Conservation (phyloP, 2,888 invertebrate species). For the Catocala fraxini region DNA sequence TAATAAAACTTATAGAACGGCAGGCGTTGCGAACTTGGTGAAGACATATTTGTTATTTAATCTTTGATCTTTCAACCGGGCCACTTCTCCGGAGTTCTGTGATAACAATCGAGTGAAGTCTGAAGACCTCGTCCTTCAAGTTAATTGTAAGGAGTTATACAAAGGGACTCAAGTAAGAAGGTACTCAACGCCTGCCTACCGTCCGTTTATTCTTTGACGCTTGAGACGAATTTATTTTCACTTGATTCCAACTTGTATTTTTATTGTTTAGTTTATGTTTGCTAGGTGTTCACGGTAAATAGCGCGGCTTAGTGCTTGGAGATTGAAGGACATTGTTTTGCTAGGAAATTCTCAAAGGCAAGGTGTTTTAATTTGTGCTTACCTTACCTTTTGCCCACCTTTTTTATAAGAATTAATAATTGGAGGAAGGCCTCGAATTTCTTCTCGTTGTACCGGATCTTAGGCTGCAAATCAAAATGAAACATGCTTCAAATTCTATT, state of each 20-base stretch:
- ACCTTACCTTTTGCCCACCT: too few species aligned
- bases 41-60: slow-evolving; percentile 50
- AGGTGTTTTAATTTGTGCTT: too few species aligned
- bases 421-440: too few species aligned
- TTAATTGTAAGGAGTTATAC: slow-evolving; percentile 66
- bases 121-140: slow-evolving; percentile 60
- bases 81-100: slow-evolving; percentile 57
- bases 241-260: slow-evolving; percentile 51
- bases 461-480: too few species aligned
- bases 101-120: slow-evolving; percentile 63
- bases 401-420: too few species aligned
- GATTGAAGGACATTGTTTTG: not conserved
- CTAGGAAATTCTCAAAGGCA: not conserved
- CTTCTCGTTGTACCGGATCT: too few species aligned
- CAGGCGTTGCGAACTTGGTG: slow-evolving; percentile 25
- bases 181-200: slow-evolving; percentile 57
- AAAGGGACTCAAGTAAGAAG: slow-evolving; percentile 58
- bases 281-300: too few species aligned
- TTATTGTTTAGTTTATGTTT: slow-evolving; percentile 54
- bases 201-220: slow-evolving; percentile 55
- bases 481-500: too few species aligned
- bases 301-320: too few species aligned
- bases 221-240: slow-evolving; percentile 56
- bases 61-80: slow-evolving; percentile 57
- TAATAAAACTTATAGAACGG: slow-evolving; percentile 37